These are phyloP conservation scores for Sebastiscus albofasciatus DNA, from an alignment of 2,797 vertebrate species.

Conservation along the genomic window DNA sequence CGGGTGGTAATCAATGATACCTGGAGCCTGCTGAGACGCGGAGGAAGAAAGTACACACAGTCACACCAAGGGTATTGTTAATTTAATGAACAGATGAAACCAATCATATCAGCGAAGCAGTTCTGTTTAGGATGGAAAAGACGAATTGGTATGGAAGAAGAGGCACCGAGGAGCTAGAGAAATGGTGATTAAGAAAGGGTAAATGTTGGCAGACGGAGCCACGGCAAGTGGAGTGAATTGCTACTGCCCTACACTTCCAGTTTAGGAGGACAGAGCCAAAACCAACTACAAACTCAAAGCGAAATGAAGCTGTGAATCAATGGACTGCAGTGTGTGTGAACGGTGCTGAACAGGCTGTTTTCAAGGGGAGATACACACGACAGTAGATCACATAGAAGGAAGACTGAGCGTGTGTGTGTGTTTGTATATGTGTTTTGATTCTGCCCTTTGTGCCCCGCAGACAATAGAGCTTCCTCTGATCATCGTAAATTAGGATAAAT, in stretches of 20 bases:
- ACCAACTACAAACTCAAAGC: slow-evolving; percentile 53
- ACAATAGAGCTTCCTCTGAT: slow-evolving; percentile 32
- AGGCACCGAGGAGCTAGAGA: background rate
- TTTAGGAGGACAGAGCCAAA: slow-evolving; percentile 63
- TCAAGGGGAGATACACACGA: slow-evolving; percentile 51
- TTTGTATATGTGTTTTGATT: slow-evolving; percentile 17
- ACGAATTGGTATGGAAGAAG: background rate
- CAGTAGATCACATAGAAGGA: slow-evolving; percentile 17
- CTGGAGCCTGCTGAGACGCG: slow-evolving; percentile 43
- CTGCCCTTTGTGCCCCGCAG: slow-evolving; percentile 22
- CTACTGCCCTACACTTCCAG: slow-evolving; percentile 56
- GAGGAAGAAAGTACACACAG: slow-evolving; percentile 29
- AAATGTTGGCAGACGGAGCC: slow-evolving; percentile 28
- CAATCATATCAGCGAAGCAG: slow-evolving; percentile 41
- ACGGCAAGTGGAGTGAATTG: slow-evolving; percentile 29
- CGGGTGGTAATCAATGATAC: slow-evolving; percentile 49
- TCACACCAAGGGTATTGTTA: slow-evolving; percentile 22
- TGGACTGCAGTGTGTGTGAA: slow-evolving; percentile 56
- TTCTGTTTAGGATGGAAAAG: slow-evolving; percentile 20
- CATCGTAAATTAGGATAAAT: slow-evolving; percentile 59
- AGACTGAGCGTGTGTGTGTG: background rate
- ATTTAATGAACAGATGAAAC: slow-evolving; percentile 48
- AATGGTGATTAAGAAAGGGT: slow-evolving; percentile 39
- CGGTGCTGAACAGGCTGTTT: slow-evolving; percentile 69
- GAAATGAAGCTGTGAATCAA: slow-evolving; percentile 72